Base-by-base conservation (phyloP, 2,888 invertebrate genomes). In the Ormyrus thymus region DNA sequence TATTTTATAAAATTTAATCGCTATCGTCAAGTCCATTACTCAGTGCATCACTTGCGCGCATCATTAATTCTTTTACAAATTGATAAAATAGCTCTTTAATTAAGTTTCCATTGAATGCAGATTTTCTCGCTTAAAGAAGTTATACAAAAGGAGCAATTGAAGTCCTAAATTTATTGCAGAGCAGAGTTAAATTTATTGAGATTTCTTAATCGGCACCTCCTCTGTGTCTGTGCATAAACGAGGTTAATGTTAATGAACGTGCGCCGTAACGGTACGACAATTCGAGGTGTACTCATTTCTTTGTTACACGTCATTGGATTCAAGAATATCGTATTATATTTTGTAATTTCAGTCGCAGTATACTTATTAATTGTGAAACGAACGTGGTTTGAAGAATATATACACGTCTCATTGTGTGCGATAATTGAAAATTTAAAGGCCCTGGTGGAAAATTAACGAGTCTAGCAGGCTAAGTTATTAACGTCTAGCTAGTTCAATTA, bases 171-270 rank as follows among this genome's bases (percentile, higher is more conserved):
- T 66, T 58, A 50, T 45, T 1, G 13, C 43, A 51, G 6, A 46
- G 7, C 43, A 56, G 13, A 13, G 50, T 8, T 77, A 15, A 55
- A 61, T 71, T 78, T 45, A 50, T 69, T 51, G 15, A 13, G 10
- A 70, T 55, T 62, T 72, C 73, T 66, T 50, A 59, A 71, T 70
- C 7, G 48, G 11, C 29, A 59, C 45, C 53, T 58, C n/a, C 10
- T 50, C 9, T 2, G 6, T 62, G 55, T 45, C 73, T 46, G 56
- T 45, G 61, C 46, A 45, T 64, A 64, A 79, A 73, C 58, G 64
- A 75, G 80, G 75, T 68, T 79, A 64, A 76, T 78, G 78, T 64
- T 80, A 80, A 70, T 62, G 69, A 72, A 69, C 65, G 55, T n/a
- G 58, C 62, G 55, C 45, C 58, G 59, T 74, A 74, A 78, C 79